Evolutionary conservation across 2,113 vertebrate genomes (phyloP).

Genomic region (Semnornis frantzii): DNA sequence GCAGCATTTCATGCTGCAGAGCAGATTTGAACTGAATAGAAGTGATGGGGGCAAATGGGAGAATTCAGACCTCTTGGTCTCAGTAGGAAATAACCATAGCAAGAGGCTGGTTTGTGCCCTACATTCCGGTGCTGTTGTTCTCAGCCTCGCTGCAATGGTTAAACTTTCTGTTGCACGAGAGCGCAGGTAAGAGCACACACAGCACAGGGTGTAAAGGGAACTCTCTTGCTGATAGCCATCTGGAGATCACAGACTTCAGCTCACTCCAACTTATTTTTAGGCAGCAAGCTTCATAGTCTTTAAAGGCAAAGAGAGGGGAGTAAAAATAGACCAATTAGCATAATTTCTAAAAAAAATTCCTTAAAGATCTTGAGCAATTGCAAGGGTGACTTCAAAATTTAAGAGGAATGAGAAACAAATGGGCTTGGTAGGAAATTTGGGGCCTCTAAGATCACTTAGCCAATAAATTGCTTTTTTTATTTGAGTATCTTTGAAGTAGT

Average conservation of each 20-base stretch:
- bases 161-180: neutral
- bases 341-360: slow-evolving; percentile 62
- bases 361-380: slow-evolving; percentile 54
- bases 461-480: slow-evolving; percentile 59
- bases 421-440: slow-evolving; percentile 35
- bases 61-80: neutral
- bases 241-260: slow-evolving; percentile 40
- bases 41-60: neutral
- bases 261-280: slow-evolving; percentile 62
- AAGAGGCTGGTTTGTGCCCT: neutral
- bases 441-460: slow-evolving; percentile 40
- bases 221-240: slow-evolving; percentile 50
- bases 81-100: neutral
- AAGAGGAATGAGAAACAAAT: slow-evolving; percentile 62
- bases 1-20: neutral
- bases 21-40: neutral
- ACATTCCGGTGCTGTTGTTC: neutral
- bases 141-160: neutral
- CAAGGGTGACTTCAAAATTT: slow-evolving; percentile 69
- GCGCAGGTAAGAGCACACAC: neutral
- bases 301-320: slow-evolving; percentile 56
- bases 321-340: slow-evolving; percentile 71
- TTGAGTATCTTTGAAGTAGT: slow-evolving; percentile 58
- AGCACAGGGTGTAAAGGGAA: neutral
- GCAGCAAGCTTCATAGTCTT: slow-evolving; percentile 45